Evolutionary conservation across 1,140 invertebrate species (phyloP), one percentile per base, ranked within the genome.

Genomic region (Vanessa tameamea): DNA sequence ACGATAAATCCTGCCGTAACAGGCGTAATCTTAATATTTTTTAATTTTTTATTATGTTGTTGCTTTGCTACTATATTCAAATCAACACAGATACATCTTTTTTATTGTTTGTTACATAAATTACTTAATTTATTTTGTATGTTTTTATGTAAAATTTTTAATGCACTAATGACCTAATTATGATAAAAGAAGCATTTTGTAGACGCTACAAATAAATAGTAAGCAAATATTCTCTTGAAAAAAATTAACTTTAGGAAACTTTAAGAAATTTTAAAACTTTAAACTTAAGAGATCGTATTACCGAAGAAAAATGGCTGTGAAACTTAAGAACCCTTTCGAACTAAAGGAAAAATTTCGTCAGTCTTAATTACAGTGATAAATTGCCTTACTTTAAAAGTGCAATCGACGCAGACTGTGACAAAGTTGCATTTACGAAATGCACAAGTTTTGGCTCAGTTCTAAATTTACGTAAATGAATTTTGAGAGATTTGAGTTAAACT

Each of bases 291-390:
- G 14, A 15, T 51, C n/a, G 55, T 61, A 61, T 61, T 61, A 61
- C 57, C 13, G 57, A 68, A 68, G 53, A 68, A 59, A 68, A 68
- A 68, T 68, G 55, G 43, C 66, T 68, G 26, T 47, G 37, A 68
- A 68, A 68, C 51, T 55, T 37, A 16, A 57, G 55, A 68, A 59
- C 53, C 66, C 43, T 68, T 68, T 68, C 53, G 53, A 47, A 68
- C 31, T 68, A 55, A n/a, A 37, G 57, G 26, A 61, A 61, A 61
- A 61, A 61, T 61, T 61, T 61, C 57, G 57, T 61, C 57, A 68
- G 53, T 53, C 26, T 57, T 68, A 68, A 68, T 68, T 68, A 68
- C 51, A 68, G 55, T 68, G 66, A 68, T 53, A 68, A 68, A 68
- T 68, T 68, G 66, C 51, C 66, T 57, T 68, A 68, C 51, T 68